These are phyloP conservation scores for Hirtodrosophila confusa DNA, from an alignment of 2,888 invertebrate genomes.

Conservation along the genomic window DNA sequence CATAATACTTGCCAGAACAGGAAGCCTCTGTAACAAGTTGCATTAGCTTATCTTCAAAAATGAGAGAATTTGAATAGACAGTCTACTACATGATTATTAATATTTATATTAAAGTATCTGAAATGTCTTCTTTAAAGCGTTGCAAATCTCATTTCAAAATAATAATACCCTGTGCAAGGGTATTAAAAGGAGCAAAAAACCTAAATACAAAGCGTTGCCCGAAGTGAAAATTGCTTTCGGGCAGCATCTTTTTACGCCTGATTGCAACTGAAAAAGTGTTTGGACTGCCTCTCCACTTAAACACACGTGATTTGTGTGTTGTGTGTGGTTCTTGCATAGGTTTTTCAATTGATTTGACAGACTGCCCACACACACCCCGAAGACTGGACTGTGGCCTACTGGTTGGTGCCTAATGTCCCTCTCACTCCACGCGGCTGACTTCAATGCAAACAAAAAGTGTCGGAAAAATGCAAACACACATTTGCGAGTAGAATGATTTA, in stretches of 20 bases:
- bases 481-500: conserved; percentile 56
- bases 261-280: conserved; percentile 66
- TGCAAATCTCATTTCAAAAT: neutral
- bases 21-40: no score
- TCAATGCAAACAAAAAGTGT: conserved; percentile 44
- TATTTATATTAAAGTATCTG: no score
- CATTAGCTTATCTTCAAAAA: no score
- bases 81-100: no score
- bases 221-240: conserved; percentile 72
- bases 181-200: conserved; percentile 25
- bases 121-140: no score
- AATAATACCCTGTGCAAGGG: neutral
- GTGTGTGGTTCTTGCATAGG: conserved; percentile 24
- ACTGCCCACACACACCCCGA: conserved; percentile 22
- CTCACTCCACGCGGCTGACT: conserved; percentile 15
- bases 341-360: conserved; percentile 43
- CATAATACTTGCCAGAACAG: no score
- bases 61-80: no score
- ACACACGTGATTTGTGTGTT: conserved; percentile 24
- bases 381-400: neutral
- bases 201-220: conserved; percentile 19
- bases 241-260: conserved; percentile 77
- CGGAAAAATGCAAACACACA: conserved; percentile 45
- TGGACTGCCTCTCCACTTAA: conserved; percentile 35
- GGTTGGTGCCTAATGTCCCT: conserved; percentile 7